phyloP scores from a whole-genome alignment of 2,113 vertebrate genomes.

The Poecile atricapillus region DNA sequence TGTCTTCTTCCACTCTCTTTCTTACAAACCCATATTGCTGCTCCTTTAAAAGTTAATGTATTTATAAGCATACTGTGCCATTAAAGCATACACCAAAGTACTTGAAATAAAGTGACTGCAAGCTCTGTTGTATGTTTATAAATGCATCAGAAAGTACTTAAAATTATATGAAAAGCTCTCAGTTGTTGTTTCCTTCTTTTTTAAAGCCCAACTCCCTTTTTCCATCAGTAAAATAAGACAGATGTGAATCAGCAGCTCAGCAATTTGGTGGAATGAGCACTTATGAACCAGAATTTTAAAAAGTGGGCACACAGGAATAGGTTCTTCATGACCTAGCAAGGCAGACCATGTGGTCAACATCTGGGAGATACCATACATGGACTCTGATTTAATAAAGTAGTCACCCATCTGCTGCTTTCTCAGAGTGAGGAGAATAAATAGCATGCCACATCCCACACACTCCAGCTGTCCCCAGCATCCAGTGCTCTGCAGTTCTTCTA shows the following conservation, averaged over 20 bases:
- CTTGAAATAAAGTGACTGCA: conserved; percentile 8
- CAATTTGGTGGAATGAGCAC: not conserved
- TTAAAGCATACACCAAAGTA: not conserved
- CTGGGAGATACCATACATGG: conserved; percentile 65
- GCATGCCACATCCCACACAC: conserved; percentile 73
- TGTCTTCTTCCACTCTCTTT: not conserved
- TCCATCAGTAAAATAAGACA: conserved; percentile 11
- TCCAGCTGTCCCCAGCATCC: conserved; percentile 78
- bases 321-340: conserved; percentile 45
- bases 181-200: not conserved
- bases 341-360: conserved; percentile 66
- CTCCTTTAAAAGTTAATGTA: not conserved
- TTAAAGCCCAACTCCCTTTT: not conserved
- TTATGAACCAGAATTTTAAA: conserved; percentile 11
- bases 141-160: conserved; percentile 38
- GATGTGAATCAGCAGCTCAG: conserved; percentile 49
- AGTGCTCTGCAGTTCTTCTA: conserved; percentile 69
- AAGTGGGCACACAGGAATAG: conserved; percentile 26
- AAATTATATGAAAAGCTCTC: conserved; percentile 36
- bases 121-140: conserved; percentile 1
- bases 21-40: not conserved
- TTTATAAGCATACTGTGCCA: not conserved
- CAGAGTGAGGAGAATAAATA: conserved; percentile 74
- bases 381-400: conserved; percentile 66
- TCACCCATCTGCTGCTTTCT: conserved; percentile 75